Percentiles rank a stretch among this genome's conserved stretches.
These are phyloP conservation scores for Brachyhypopomus occidentalis DNA, from an alignment of 2,113 vertebrate species.

Conservation along the genomic window DNA sequence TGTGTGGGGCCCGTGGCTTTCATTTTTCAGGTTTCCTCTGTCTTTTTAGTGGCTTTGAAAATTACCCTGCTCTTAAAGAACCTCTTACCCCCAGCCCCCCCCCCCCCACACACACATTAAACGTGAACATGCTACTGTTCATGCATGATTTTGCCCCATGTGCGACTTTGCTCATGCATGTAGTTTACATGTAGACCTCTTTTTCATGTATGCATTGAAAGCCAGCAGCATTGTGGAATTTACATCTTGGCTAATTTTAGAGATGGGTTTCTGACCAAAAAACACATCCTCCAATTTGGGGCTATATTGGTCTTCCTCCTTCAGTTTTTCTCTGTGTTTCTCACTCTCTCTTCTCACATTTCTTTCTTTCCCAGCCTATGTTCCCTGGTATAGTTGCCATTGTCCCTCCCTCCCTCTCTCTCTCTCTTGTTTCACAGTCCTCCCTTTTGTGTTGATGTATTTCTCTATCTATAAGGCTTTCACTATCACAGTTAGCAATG, in stretches of 20 bases:
- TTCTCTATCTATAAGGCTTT: too few species aligned
- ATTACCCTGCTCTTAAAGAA: slow-evolving; percentile 64
- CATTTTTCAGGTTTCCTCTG: slow-evolving; percentile 62
- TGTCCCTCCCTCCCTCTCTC: slow-evolving; percentile 7
- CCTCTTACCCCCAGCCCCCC: neutral
- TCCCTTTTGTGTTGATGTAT: neutral
- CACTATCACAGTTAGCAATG: too few species aligned
- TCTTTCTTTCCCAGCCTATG: neutral
- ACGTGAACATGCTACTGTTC: slow-evolving; percentile 60
- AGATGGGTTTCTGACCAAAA: slow-evolving; percentile 78
- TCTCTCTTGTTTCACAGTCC: neutral
- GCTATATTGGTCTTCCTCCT: slow-evolving; percentile 74
- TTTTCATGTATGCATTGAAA: slow-evolving; percentile 64
- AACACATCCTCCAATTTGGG: slow-evolving; percentile 79
- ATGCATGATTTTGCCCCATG: slow-evolving; percentile 61
- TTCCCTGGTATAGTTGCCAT: slow-evolving; percentile 2
- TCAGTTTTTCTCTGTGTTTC: slow-evolving; percentile 60
- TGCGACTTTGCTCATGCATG: slow-evolving; percentile 34
- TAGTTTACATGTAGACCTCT: slow-evolving; percentile 58
- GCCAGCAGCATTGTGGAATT: slow-evolving; percentile 72
- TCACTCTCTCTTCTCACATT: slow-evolving; percentile 37
- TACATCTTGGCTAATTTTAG: slow-evolving; percentile 79
- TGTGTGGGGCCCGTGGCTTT: slow-evolving; percentile 64
- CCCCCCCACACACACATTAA: slow-evolving; percentile 39
- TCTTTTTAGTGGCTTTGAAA: slow-evolving; percentile 69